These are phyloP conservation scores for Anthophora plumipes DNA, from an alignment of 2,888 invertebrate genomes.

Conservation along the genomic window DNA sequence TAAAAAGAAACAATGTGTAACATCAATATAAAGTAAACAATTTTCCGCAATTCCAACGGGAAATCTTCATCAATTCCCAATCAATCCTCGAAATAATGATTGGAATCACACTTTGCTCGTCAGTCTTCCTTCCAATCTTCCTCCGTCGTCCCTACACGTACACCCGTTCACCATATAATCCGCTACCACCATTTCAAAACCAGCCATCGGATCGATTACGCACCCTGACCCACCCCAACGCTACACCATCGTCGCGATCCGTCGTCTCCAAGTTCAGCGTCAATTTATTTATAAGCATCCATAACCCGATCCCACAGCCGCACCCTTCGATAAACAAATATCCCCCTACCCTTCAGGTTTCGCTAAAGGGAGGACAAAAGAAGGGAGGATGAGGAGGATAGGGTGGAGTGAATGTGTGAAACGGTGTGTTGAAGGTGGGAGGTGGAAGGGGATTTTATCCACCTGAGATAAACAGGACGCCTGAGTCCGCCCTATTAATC, in stretches of 20 bases:
- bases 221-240: conserved; percentile 56
- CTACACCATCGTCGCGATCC: background rate
- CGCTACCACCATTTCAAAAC: background rate
- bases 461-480: conserved; percentile 23
- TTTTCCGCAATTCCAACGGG: too few species aligned
- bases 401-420: too few species aligned
- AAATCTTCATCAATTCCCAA: too few species aligned
- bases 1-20: too few species aligned
- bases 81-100: too few species aligned
- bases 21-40: too few species aligned
- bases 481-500: conserved; percentile 40
- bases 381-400: background rate
- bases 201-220: conserved; percentile 17
- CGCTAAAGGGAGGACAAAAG: background rate
- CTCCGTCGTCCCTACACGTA: background rate
- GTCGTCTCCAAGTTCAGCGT: conserved; percentile 51
- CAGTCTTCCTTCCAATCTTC: background rate
- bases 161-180: background rate
- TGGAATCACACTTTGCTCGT: background rate
- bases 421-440: too few species aligned
- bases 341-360: background rate
- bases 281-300: conserved; percentile 52
- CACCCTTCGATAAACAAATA: conserved; percentile 53
- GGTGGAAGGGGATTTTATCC: too few species aligned
- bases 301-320: conserved; percentile 39